phyloP scores from a whole-genome alignment of 1,140 invertebrate genomes.

The Lineus longissimus region DNA sequence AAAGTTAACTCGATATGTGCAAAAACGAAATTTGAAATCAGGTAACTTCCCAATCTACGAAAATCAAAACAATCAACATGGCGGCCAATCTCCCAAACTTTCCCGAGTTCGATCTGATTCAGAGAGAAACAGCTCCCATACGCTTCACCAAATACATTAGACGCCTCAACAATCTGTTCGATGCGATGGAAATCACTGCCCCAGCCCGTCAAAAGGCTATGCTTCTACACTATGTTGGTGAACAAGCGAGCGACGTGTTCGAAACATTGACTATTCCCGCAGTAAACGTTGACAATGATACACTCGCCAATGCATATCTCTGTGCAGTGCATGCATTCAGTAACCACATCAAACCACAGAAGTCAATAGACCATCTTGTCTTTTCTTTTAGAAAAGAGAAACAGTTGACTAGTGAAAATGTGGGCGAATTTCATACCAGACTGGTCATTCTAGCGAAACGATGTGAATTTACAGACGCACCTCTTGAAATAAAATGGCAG shows the following conservation, averaged over 20 bases:
- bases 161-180: conserved; percentile 3
- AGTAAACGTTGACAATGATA: background rate
- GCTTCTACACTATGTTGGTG: background rate
- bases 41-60: too few species aligned
- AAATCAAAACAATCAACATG: too few species aligned
- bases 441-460: conserved; percentile 11
- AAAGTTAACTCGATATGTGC: too few species aligned
- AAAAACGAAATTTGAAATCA: too few species aligned
- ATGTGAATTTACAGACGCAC: conserved; percentile 18
- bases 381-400: conserved; percentile 10
- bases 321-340: background rate
- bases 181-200: background rate
- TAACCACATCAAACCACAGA: background rate
- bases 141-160: background rate
- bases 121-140: background rate
- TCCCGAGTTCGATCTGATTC: background rate
- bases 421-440: conserved; percentile 19
- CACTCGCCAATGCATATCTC: background rate
- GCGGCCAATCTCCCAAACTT: background rate
- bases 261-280: background rate
- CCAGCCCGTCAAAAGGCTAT: background rate
- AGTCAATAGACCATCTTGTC: background rate
- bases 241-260: background rate
- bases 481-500: conserved; percentile 8
- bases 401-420: conserved; percentile 11